A percentile compares a stretch with the other conserved stretches of the same genome.
phyloP scores from a whole-genome alignment of 2,797 vertebrate species.

The Onychomys leucogaster region DNA sequence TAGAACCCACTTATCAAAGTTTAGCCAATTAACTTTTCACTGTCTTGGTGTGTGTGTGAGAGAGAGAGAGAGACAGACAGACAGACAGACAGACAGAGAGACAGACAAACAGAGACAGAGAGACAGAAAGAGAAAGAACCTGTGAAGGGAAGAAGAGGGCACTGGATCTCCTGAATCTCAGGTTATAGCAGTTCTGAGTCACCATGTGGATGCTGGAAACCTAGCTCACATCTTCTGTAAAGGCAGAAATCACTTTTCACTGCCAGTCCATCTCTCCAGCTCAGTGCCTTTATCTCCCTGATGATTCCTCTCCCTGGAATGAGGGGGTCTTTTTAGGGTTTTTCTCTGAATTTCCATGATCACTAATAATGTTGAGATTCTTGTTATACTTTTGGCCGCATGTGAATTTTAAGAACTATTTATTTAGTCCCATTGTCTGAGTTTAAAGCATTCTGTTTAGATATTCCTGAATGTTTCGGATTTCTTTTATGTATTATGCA shows the following conservation, averaged over 20 bases:
- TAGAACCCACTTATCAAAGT: neutral
- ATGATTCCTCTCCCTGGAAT: neutral
- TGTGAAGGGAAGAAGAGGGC: neutral
- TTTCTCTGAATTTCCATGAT: neutral
- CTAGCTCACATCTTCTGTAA: neutral
- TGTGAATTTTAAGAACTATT: neutral
- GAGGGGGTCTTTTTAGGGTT: neutral
- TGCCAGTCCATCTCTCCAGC: too few species aligned
- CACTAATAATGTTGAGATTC: neutral
- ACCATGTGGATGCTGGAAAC: neutral
- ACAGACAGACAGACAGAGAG: too few species aligned
- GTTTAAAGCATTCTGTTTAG: neutral
- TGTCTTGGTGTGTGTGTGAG: neutral
- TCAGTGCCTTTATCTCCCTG: too few species aligned
- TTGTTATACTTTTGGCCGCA: neutral
- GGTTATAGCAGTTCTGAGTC: neutral
- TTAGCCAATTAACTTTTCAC: neutral
- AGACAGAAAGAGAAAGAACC: neutral
- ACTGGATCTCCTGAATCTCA: neutral
- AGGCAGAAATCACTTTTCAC: neutral
- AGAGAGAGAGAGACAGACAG: too few species aligned
- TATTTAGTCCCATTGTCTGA: neutral
- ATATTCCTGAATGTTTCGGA: neutral
- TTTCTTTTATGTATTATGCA: neutral
- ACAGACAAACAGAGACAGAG: neutral